A percentile compares a stretch with the other conserved stretches of the same genome.
Evolutionary conservation across 2,113 vertebrate species (phyloP).

Genomic region (Lepus americanus): DNA sequence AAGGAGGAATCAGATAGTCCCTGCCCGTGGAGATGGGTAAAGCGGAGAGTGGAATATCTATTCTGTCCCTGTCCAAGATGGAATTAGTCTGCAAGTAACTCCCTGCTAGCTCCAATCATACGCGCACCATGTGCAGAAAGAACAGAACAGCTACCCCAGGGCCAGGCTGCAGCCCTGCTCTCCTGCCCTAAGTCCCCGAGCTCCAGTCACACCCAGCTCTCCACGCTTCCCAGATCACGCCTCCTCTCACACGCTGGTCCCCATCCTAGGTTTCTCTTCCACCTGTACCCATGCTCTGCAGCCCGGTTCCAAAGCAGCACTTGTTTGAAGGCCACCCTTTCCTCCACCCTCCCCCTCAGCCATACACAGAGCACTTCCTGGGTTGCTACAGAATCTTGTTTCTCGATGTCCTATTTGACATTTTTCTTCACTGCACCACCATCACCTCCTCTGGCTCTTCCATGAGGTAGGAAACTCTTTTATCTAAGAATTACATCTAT

Average conservation of each 20-base stretch:
- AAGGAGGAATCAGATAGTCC: neutral
- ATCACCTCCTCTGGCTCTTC: too few relatives aligned
- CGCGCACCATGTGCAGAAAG: neutral
- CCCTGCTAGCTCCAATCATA: neutral
- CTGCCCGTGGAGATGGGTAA: neutral
- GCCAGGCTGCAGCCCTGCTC: too few relatives aligned
- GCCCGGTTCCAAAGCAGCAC: too few relatives aligned
- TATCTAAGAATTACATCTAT: too few relatives aligned
- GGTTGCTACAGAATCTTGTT: neutral
- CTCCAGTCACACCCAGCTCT: neutral
- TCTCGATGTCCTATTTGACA: neutral
- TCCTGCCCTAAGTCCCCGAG: neutral
- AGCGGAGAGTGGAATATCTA: too few relatives aligned
- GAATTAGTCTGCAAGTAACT: too few relatives aligned
- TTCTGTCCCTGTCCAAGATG: neutral
- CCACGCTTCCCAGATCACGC: neutral
- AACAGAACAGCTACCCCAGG: too few relatives aligned
- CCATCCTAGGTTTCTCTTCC: neutral
- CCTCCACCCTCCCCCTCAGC: too few relatives aligned
- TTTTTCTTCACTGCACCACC: neutral
- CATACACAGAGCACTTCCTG: neutral
- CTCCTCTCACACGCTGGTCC: neutral
- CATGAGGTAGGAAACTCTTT: too few relatives aligned
- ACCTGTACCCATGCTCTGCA: neutral
- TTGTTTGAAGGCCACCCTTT: neutral